Conservation (phyloP, 1,140 invertebrate species). For the Drosophila trapezifrons region DNA sequence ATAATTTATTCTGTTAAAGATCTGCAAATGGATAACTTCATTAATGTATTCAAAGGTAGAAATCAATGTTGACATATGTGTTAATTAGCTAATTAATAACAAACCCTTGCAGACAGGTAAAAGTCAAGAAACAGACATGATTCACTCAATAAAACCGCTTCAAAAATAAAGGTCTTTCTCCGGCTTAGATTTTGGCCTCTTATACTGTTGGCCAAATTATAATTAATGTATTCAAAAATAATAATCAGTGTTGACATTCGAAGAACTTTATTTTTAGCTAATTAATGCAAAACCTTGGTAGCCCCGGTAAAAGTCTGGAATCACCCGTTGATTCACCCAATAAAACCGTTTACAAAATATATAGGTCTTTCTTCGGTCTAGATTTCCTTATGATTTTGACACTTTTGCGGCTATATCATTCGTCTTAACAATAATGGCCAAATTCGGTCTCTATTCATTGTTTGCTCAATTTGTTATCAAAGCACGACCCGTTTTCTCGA, state of each 20-base stretch:
- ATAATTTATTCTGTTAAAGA: background rate
- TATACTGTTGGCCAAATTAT: too few species aligned
- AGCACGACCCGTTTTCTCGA: slow-evolving; percentile 55
- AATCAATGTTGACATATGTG: background rate
- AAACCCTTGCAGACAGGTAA: background rate
- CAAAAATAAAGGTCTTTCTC: too few species aligned
- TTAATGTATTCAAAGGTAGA: background rate
- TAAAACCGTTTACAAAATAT: background rate
- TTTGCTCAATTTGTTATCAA: slow-evolving; percentile 57
- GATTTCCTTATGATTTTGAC: slow-evolving; percentile 11
- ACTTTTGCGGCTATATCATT: slow-evolving; percentile 14
- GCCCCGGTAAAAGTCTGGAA: background rate
- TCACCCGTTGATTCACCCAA: slow-evolving; percentile 16
- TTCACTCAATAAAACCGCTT: too few species aligned
- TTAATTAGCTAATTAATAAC: background rate
- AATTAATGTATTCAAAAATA: background rate
- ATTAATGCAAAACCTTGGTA: background rate
- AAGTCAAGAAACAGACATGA: background rate
- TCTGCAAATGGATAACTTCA: background rate
- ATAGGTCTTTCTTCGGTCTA: slow-evolving; percentile 13
- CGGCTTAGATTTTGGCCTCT: too few species aligned
- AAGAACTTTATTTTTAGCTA: background rate
- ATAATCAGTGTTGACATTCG: background rate
- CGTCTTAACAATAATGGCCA: slow-evolving; percentile 28
- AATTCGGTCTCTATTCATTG: slow-evolving; percentile 28